Conservation (phyloP, 2,797 vertebrate genomes). For the Propithecus deckenii region DNA sequence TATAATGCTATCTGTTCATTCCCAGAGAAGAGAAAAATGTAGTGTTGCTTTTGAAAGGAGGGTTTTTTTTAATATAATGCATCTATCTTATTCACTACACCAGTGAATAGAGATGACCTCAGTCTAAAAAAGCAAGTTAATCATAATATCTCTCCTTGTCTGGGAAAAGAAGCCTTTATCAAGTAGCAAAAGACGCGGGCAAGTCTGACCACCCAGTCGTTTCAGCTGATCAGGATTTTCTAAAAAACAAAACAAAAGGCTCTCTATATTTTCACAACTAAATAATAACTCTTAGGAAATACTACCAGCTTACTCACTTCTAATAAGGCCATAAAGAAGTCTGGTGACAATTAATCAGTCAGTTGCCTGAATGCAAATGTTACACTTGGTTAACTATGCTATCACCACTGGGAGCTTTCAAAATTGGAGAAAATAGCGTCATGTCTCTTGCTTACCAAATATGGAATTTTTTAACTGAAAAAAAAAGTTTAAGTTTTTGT, state of each 20-base stretch:
- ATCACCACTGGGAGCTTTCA: neutral
- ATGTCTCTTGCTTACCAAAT: neutral
- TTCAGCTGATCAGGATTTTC: neutral
- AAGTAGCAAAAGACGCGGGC: neutral
- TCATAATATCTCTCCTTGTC: neutral
- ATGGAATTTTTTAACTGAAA: neutral
- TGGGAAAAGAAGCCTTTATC: constrained; percentile 29
- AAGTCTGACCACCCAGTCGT: neutral
- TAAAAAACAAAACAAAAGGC: neutral
- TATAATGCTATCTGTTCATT: neutral
- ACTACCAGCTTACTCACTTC: neutral
- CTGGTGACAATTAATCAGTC: constrained; percentile 26
- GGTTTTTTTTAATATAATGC: neutral
- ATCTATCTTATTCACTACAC: constrained; percentile 47
- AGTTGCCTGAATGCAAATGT: neutral
- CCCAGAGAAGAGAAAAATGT: constrained; percentile 57
- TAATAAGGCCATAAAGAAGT: neutral
- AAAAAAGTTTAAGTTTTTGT: neutral
- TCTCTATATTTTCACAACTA: neutral
- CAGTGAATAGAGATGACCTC: constrained; percentile 74
- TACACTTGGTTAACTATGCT: fast-evolving
- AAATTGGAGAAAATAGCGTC: neutral
- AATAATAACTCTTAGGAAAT: neutral
- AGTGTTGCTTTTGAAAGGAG: constrained; percentile 76
- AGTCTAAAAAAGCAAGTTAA: constrained; percentile 57